phyloP scores from a whole-genome alignment of 2,888 invertebrate genomes.

The Hyalella azteca region DNA sequence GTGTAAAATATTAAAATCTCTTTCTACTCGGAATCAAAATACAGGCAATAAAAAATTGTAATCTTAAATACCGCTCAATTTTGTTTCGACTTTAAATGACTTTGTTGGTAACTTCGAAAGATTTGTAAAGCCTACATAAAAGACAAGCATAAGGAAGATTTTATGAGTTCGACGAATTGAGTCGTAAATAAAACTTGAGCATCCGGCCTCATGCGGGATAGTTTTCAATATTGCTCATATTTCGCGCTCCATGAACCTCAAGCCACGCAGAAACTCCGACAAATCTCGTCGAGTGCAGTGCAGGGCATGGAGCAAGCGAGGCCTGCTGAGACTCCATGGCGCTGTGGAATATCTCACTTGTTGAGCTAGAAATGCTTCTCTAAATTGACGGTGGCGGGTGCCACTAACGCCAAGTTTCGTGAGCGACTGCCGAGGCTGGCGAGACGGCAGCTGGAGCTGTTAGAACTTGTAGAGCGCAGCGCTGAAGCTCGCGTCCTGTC shows the following conservation, averaged over 20 bases:
- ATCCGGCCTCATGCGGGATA: not conserved
- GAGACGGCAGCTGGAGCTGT: not conserved
- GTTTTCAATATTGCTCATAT: not conserved
- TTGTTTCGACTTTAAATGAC: no score
- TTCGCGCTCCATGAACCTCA: not conserved
- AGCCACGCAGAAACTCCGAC: not conserved
- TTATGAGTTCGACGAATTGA: no score
- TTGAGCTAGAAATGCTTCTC: slow-evolving; percentile 13
- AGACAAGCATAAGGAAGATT: no score
- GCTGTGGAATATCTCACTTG: slow-evolving; percentile 2
- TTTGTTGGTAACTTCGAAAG: no score
- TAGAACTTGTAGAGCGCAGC: not conserved
- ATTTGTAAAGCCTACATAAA: no score
- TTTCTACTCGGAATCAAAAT: no score
- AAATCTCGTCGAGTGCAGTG: not conserved
- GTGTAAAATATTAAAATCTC: no score
- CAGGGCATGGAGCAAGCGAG: not conserved
- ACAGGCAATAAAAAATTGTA: no score
- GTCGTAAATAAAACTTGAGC: no score
- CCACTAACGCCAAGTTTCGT: slow-evolving; percentile 9
- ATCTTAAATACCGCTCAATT: no score
- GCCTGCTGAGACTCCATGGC: not conserved
- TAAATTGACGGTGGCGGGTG: slow-evolving; percentile 7
- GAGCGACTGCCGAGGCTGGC: not conserved
- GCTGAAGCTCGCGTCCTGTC: no score